These are phyloP conservation scores for Catalaphyllia jardinei DNA, from an alignment of 64 coral and sea anemone species.

Conservation along the genomic window DNA sequence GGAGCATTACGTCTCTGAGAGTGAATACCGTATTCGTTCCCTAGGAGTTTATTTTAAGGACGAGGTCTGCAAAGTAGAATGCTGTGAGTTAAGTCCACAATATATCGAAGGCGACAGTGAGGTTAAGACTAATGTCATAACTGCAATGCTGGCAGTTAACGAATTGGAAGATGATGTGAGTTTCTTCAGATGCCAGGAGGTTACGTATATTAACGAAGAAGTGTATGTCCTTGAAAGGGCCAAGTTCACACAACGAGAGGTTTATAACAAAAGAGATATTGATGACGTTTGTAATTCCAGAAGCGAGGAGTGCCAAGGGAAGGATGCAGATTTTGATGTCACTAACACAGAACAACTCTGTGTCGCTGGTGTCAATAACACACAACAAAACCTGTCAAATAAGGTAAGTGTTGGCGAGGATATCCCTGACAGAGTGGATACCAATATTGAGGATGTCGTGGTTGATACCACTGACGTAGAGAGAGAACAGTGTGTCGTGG, in stretches of 20 bases:
- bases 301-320: too few species aligned
- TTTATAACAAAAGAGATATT: not conserved
- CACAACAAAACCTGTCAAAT: not conserved
- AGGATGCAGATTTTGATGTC: not conserved
- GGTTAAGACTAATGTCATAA: not conserved
- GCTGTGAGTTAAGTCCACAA: not conserved
- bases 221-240: not conserved
- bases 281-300: not conserved
- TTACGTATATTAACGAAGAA: not conserved
- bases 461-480: not conserved
- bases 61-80: not conserved
- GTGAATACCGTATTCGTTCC: not conserved
- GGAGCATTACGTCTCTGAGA: not conserved
- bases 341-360: not conserved
- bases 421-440: not conserved
- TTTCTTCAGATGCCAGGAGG: not conserved
- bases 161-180: not conserved
- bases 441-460: not conserved
- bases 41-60: not conserved
- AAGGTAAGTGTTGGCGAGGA: not conserved
- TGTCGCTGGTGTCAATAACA: not conserved
- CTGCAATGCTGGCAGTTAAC: too few species aligned
- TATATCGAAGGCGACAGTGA: too few species aligned
- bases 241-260: not conserved
- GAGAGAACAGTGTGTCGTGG: too few species aligned